These are phyloP conservation scores for Macaca mulatta DNA, from an alignment of 2,113 vertebrate genomes.

Conservation along the genomic window DNA sequence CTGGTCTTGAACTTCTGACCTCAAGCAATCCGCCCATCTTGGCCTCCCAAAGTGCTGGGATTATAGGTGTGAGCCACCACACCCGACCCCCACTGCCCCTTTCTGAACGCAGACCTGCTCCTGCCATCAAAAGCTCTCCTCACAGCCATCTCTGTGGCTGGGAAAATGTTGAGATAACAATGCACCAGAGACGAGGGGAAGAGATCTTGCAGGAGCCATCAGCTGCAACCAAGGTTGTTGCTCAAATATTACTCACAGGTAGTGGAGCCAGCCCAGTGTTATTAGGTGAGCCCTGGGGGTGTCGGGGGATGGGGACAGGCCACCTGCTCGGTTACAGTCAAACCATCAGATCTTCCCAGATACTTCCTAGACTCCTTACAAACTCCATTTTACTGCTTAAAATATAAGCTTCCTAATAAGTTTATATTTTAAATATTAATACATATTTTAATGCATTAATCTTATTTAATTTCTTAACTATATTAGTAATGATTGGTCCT, in stretches of 20 bases:
- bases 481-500: neutral
- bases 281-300: neutral
- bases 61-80: no score
- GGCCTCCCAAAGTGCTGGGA: no score
- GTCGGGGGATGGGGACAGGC: no score
- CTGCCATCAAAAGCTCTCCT: neutral
- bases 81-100: no score
- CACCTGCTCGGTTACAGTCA: neutral
- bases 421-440: no score
- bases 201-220: no score
- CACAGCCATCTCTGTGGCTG: neutral
- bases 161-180: neutral
- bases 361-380: neutral
- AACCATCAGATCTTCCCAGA: neutral
- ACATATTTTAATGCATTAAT: neutral
- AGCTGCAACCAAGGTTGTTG: neutral
- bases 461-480: constrained; percentile 30
- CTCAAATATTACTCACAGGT: neutral
- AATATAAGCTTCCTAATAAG: constrained; percentile 41
- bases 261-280: neutral
- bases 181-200: no score
- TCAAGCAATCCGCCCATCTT: no score
- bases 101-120: neutral
- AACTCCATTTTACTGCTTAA: neutral
- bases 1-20: no score